Evolutionary conservation across 2,113 vertebrate genomes (phyloP).

Genomic region (Chlamydotis undulata): DNA sequence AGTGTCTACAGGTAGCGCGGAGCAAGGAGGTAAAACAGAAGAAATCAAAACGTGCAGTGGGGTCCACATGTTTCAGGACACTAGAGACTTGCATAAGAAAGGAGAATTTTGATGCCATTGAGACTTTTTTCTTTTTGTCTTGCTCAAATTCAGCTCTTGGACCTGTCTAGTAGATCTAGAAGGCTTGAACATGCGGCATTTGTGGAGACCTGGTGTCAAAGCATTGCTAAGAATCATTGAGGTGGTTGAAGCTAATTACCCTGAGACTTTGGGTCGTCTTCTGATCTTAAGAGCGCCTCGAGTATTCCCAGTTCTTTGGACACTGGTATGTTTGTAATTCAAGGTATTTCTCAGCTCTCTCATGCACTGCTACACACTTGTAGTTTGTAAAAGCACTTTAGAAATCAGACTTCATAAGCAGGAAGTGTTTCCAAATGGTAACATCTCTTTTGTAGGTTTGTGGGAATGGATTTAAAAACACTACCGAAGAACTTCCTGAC

Average conservation of each 20-base stretch:
- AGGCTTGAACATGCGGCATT: slow-evolving; percentile 94
- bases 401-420: not conserved
- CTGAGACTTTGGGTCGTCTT: slow-evolving; percentile 91
- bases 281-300: slow-evolving; percentile 91
- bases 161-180: slow-evolving; percentile 96
- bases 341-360: not conserved
- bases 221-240: slow-evolving; percentile 95
- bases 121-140: not conserved
- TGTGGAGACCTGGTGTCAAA: slow-evolving; percentile 95
- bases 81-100: not conserved
- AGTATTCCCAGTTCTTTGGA: slow-evolving; percentile 95
- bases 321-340: slow-evolving; percentile 80
- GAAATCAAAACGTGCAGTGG: not conserved
- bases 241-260: slow-evolving; percentile 96
- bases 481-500: not conserved
- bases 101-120: not conserved
- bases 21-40: not conserved
- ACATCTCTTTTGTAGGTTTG: not conserved
- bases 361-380: not conserved
- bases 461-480: not conserved
- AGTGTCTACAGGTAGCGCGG: not conserved
- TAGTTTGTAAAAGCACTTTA: not conserved
- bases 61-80: not conserved
- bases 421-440: not conserved
- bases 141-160: slow-evolving; percentile 82